Percentiles rank a stretch among this genome's conserved stretches.
phyloP scores from a whole-genome alignment of 2,888 invertebrate genomes.

The Pachymerium ferrugineum region DNA sequence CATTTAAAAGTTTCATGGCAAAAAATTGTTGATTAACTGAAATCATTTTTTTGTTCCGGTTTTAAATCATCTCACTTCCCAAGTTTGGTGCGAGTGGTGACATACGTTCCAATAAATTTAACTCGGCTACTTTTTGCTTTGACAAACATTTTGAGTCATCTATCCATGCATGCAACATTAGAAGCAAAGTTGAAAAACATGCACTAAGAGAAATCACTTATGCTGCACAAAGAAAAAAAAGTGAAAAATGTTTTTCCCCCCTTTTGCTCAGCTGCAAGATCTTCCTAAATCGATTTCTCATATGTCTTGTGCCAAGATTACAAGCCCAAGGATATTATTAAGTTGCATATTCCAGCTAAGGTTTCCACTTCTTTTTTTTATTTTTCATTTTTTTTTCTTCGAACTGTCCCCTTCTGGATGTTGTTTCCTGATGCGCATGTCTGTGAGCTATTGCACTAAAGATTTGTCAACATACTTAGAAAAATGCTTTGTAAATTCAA shows the following conservation, averaged over 20 bases:
- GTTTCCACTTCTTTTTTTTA: neutral
- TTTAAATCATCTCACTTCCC: neutral
- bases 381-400: neutral
- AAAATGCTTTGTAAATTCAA: too few species aligned
- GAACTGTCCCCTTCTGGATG: neutral
- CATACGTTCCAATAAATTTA: constrained; percentile 3
- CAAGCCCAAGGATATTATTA: constrained; percentile 13
- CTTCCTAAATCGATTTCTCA: constrained; percentile 13
- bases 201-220: neutral
- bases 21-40: neutral
- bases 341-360: neutral
- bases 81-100: neutral
- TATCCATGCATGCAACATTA: constrained; percentile 13
- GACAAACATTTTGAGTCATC: constrained; percentile 13
- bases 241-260: neutral
- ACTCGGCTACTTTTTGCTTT: neutral
- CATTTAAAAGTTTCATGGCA: too few species aligned
- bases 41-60: neutral
- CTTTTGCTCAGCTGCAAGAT: neutral
- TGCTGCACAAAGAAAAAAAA: constrained; percentile 7
- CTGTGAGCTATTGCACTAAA: neutral
- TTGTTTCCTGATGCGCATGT: neutral
- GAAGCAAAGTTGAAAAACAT: neutral
- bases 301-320: constrained; percentile 13
- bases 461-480: neutral